Conservation (phyloP, 2,888 invertebrate genomes). For the Phengaris arion region DNA sequence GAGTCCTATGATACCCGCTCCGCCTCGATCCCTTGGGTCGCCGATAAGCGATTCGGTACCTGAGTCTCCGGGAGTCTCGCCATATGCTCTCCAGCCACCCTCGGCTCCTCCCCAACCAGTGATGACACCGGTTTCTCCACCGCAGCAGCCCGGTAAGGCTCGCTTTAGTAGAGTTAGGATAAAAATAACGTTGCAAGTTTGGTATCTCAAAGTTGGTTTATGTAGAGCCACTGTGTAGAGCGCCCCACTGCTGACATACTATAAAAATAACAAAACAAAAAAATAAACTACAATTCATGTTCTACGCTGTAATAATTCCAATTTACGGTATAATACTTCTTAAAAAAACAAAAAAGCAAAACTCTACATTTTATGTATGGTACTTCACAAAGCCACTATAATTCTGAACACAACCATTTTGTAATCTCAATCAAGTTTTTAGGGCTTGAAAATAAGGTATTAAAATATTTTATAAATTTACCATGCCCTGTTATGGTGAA, state of each 20-base stretch:
- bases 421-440: no score
- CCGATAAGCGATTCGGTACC: conserved; percentile 69
- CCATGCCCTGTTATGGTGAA: no score
- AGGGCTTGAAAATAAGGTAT: no score
- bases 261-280: no score
- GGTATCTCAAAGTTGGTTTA: neutral
- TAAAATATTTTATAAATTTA: no score
- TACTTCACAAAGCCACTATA: no score
- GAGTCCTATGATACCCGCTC: conserved; percentile 53
- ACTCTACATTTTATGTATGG: no score
- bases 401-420: no score
- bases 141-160: conserved; percentile 58
- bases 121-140: conserved; percentile 73
- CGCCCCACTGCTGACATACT: neutral
- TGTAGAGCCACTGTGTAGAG: neutral
- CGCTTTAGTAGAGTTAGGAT: neutral
- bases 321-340: no score
- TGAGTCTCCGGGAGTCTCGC: conserved; percentile 67
- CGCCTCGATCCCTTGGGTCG: conserved; percentile 63
- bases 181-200: neutral
- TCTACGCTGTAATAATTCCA: no score
- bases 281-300: no score
- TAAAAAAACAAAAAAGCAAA: no score
- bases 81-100: conserved; percentile 72
- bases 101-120: conserved; percentile 79